Base-by-base conservation (phyloP, 2,797 vertebrate species). In the Acanthurus leucopareius region DNA sequence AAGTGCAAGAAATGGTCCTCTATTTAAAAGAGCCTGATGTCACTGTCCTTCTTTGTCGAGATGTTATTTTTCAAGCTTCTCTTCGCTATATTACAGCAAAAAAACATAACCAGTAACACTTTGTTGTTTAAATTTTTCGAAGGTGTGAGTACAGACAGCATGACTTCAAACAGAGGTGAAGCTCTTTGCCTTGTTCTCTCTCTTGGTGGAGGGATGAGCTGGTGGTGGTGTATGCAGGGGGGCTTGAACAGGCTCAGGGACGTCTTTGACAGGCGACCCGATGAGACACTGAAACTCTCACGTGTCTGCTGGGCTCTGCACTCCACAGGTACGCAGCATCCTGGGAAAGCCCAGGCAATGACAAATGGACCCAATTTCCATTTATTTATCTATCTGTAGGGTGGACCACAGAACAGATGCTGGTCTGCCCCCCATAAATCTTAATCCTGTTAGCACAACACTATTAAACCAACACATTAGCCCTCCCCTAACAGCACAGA, bases 291-390 rank as follows among this genome's bases (percentile, higher is more conserved):
- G 1, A 82, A 75, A 86, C 77, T 80, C 77, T 84, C 87, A 87
- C 88, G 57, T 82, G 77, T 75, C 71, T 64, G 77, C 67, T 32
- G 69, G 85, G 77, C 77, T 73, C 45, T 38, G 54, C 61, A 72
- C 87, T 80, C 86, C 73, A 91, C 88, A 92, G 87, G 92, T 93
- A 89, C 54, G 6, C 20, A 0, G 35, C 49, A 38, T 75, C 73
- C 40, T 20, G 56, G 79, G 66, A 61, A 65, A 82, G 74, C n/a
- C 68, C 3, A 57, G 81, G 84, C 90, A 87, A 77, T 93, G 93
- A 94, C 86, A 91, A 94, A 94, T 93, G 86, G 85, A 86, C 74
- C 70, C 85, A 85, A 89, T 94, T 92, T 94, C 86, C 93, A 92
- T 92, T 90, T 93, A 92, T 94, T 88, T 92, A 92, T 90, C 90